Percentiles rank a stretch among this genome's conserved stretches.
Evolutionary conservation across 2,888 invertebrate genomes (phyloP).

Genomic region (Macrosoma leucophasiata): DNA sequence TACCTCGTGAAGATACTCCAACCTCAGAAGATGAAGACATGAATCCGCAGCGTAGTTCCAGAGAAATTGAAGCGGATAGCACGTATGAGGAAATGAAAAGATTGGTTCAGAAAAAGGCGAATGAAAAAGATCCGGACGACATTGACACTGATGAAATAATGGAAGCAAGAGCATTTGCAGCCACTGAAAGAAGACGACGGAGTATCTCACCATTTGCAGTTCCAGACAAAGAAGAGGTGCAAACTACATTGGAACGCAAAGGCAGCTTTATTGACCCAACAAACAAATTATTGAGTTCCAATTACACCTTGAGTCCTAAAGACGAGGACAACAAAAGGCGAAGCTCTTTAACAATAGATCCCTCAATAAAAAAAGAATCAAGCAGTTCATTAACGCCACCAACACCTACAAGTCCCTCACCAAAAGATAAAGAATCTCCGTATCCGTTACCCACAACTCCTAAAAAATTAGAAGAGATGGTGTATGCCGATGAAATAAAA

Average conservation of each 20-base stretch:
- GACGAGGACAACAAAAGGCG: slow-evolving; percentile 51
- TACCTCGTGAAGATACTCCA: slow-evolving; percentile 78
- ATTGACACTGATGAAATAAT: slow-evolving; percentile 60
- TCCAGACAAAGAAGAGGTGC: slow-evolving; percentile 49
- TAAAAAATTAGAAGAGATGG: slow-evolving; percentile 53
- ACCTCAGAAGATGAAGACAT: slow-evolving; percentile 73
- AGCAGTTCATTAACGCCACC: slow-evolving; percentile 44
- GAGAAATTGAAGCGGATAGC: slow-evolving; percentile 67
- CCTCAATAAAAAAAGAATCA: slow-evolving; percentile 34
- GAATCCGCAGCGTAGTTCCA: slow-evolving; percentile 42
- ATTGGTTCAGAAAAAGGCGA: slow-evolving; percentile 55
- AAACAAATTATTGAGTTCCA: slow-evolving; percentile 64
- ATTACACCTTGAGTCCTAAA: slow-evolving; percentile 57
- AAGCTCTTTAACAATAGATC: slow-evolving; percentile 50
- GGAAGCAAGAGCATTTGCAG: slow-evolving; percentile 60
- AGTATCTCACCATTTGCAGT: slow-evolving; percentile 72
- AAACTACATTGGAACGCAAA: slow-evolving; percentile 49
- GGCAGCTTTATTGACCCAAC: slow-evolving; percentile 69
- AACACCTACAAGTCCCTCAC: slow-evolving; percentile 42
- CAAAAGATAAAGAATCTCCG: slow-evolving; percentile 49
- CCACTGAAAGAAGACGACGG: slow-evolving; percentile 61
- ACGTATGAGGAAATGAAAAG: slow-evolving; percentile 70
- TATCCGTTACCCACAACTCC: slow-evolving; percentile 49
- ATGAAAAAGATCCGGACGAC: slow-evolving; percentile 61
- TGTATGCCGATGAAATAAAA: slow-evolving; percentile 45